Percentiles rank a stretch among this genome's conserved stretches.
phyloP scores from a whole-genome alignment of 2,113 vertebrate genomes.

The Turnix velox region DNA sequence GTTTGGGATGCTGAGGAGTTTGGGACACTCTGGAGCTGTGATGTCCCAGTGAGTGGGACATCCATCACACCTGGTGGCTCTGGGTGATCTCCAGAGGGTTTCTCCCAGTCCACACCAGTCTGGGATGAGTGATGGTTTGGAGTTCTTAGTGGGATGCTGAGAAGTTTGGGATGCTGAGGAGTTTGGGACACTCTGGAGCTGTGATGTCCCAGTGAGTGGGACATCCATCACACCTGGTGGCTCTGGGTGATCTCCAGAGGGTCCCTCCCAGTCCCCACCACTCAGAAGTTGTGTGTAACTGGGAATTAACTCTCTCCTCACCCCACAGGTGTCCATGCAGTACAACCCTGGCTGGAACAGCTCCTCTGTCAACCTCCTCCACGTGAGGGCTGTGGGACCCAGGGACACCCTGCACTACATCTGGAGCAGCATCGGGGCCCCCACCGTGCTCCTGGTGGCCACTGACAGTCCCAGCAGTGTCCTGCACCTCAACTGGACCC shows the following conservation, averaged over 20 bases:
- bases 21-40: no score
- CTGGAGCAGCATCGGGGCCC: slow-evolving; percentile 82
- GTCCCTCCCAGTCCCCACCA: background rate
- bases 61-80: no score
- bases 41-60: no score
- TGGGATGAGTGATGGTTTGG: no score
- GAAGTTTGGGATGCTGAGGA: background rate
- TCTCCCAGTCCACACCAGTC: no score
- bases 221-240: no score
- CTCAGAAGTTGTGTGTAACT: background rate
- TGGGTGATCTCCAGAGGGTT: no score
- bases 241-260: background rate
- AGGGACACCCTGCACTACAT: slow-evolving; percentile 86
- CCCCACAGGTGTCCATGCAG: slow-evolving; percentile 75
- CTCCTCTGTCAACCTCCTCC: slow-evolving; percentile 74
- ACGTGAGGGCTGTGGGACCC: slow-evolving; percentile 76
- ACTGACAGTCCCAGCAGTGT: slow-evolving; percentile 68
- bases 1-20: no score
- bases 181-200: background rate
- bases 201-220: background rate
- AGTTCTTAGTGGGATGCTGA: no score
- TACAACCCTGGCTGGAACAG: slow-evolving; percentile 68
- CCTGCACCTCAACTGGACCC: slow-evolving; percentile 80
- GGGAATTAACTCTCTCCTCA: background rate
- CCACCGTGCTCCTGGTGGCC: slow-evolving; percentile 80